Percentiles rank a stretch among this genome's conserved stretches.
phyloP scores from a whole-genome alignment of 2,888 invertebrate species.

The Periphyllus acericola region DNA sequence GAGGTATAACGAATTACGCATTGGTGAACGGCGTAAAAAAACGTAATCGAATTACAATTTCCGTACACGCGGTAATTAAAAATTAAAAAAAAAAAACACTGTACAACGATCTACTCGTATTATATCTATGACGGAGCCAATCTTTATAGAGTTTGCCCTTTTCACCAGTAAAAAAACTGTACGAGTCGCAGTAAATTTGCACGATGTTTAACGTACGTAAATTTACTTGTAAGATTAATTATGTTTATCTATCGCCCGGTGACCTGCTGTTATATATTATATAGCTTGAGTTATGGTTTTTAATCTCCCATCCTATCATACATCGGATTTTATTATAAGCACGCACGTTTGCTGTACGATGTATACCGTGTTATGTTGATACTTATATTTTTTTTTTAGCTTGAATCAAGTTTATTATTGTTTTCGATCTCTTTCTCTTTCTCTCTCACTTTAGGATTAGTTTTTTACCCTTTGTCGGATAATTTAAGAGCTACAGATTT shows the following conservation, averaged over 20 bases:
- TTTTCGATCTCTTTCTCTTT: background rate
- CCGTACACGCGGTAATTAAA: no score
- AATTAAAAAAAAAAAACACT: no score
- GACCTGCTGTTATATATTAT: no score
- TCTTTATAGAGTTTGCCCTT: no score
- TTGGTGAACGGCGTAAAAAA: no score
- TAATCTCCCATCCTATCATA: background rate
- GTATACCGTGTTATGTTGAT: no score
- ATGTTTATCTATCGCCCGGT: background rate
- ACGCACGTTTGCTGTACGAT: background rate
- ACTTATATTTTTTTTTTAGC: background rate
- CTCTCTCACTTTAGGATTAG: background rate
- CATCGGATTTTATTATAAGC: conserved; percentile 1
- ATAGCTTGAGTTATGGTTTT: background rate
- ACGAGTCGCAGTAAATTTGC: background rate
- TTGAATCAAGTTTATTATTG: conserved; percentile 1
- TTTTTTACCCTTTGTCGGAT: background rate
- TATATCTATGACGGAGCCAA: no score
- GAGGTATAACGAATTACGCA: no score
- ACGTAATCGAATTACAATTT: no score
- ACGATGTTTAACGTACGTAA: background rate
- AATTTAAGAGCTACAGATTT: conserved; percentile 8
- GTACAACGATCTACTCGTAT: no score
- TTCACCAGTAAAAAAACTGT: no score
- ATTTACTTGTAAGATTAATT: background rate